Evolutionary conservation across 2,797 vertebrate species (phyloP).

Genomic region (Lophius americanus): DNA sequence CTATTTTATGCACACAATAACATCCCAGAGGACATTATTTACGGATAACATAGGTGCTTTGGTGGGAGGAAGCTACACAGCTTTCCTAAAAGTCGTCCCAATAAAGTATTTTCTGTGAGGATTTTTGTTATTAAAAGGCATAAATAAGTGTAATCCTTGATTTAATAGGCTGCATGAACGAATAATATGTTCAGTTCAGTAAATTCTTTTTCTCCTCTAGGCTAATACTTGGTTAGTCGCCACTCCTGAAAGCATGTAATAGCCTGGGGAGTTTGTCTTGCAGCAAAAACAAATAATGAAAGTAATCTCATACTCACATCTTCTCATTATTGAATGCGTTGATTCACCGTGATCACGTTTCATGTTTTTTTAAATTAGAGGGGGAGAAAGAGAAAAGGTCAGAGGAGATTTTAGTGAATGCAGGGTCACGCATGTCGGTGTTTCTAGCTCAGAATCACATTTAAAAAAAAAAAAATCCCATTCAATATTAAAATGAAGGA

Average conservation of each 20-base stretch:
- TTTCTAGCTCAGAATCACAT: too few relatives aligned
- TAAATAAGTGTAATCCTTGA: conserved; percentile 65
- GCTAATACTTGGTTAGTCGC: conserved; percentile 57
- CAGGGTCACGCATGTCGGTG: conserved; percentile 13
- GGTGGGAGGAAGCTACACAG: conserved; percentile 39
- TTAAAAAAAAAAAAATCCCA: too few relatives aligned
- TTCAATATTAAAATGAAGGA: too few relatives aligned
- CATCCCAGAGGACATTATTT: conserved; percentile 55
- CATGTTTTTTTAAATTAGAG: not conserved
- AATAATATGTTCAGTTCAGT: conserved; percentile 64
- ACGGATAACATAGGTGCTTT: conserved; percentile 32
- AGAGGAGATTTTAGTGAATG: conserved; percentile 15
- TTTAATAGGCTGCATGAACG: conserved; percentile 62
- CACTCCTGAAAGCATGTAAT: conserved; percentile 58
- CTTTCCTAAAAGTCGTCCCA: conserved; percentile 33
- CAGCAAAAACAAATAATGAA: conserved; percentile 57
- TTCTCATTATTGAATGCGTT: conserved; percentile 33
- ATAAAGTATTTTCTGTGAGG: conserved; percentile 56
- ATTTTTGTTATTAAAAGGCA: conserved; percentile 61
- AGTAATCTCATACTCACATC: conserved; percentile 52
- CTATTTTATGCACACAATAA: conserved; percentile 49
- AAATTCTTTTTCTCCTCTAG: conserved; percentile 43
- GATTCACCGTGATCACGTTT: conserved; percentile 17
- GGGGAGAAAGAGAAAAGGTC: conserved; percentile 19
- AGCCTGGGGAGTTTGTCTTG: conserved; percentile 58